Percentiles rank a stretch among this genome's conserved stretches.
Conservation (phyloP, 2,888 invertebrate genomes). For the Alentia gelatinosa region DNA sequence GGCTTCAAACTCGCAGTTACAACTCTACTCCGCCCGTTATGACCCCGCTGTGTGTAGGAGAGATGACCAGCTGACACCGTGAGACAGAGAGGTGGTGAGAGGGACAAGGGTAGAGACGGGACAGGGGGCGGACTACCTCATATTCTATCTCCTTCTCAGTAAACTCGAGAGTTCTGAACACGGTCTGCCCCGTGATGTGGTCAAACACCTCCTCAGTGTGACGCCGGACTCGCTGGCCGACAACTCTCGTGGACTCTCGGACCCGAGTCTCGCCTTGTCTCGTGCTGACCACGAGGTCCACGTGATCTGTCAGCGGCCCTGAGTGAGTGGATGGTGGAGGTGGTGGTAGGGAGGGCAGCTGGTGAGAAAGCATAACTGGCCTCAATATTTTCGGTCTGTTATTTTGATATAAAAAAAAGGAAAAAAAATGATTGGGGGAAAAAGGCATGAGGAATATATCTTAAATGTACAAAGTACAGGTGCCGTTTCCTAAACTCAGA, state of each 20-base stretch:
- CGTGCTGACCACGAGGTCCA: not conserved
- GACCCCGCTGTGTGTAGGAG: too few relatives aligned
- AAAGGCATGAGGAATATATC: not conserved
- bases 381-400: not conserved
- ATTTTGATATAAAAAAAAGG: not conserved
- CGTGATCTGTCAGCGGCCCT: not conserved
- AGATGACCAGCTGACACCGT: too few relatives aligned
- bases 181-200: not conserved
- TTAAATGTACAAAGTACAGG: too few relatives aligned
- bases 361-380: not conserved
- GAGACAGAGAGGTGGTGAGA: too few relatives aligned
- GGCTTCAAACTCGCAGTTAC: too few relatives aligned
- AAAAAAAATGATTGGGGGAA: not conserved
- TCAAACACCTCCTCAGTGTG: slow-evolving; percentile 1
- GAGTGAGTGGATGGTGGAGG: not conserved
- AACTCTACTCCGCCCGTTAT: too few relatives aligned
- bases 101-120: too few relatives aligned
- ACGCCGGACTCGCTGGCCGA: not conserved
- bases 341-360: not conserved
- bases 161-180: slow-evolving; percentile 43
- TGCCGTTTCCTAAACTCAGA: too few relatives aligned
- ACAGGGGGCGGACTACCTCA: too few relatives aligned
- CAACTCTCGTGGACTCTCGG: not conserved
- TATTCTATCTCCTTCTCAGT: slow-evolving; percentile 44
- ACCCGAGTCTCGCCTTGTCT: slow-evolving; percentile 6